phyloP scores from a whole-genome alignment of 1,140 invertebrate species.

The Leptinotarsa texana region DNA sequence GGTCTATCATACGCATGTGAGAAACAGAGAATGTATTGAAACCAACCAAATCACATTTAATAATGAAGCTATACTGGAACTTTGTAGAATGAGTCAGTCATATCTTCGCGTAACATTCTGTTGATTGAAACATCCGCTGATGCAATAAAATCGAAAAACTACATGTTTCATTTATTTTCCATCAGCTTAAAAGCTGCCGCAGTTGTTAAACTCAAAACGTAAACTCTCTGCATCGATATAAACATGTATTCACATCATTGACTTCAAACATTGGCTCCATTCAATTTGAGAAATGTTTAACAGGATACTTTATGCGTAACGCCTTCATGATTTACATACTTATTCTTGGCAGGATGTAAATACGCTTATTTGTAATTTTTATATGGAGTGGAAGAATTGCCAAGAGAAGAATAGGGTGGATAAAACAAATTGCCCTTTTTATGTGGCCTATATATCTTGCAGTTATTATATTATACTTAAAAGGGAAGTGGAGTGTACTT shows the following conservation, averaged over 20 bases:
- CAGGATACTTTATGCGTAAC: background rate
- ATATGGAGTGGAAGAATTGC: slow-evolving; percentile 26
- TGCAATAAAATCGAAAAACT: too few relatives aligned
- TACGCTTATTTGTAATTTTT: slow-evolving; percentile 26
- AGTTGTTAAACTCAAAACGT: background rate
- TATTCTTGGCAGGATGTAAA: slow-evolving; percentile 22
- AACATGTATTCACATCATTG: too few relatives aligned
- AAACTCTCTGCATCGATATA: background rate
- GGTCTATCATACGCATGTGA: too few relatives aligned
- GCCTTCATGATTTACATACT: slow-evolving; percentile 19
- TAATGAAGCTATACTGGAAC: too few relatives aligned
- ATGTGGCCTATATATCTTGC: slow-evolving; percentile 22
- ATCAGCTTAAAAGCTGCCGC: slow-evolving; percentile 5
- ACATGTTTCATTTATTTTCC: too few relatives aligned
- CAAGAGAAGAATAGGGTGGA: slow-evolving; percentile 20
- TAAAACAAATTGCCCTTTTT: slow-evolving; percentile 27
- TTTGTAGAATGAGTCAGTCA: too few relatives aligned
- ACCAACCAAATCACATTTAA: too few relatives aligned
- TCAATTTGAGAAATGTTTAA: slow-evolving; percentile 11
- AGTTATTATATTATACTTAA: slow-evolving; percentile 28
- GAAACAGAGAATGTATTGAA: too few relatives aligned
- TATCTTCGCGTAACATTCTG: too few relatives aligned
- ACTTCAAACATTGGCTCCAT: background rate
- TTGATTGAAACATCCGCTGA: too few relatives aligned
- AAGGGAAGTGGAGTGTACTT: slow-evolving; percentile 13